phyloP scores from a whole-genome alignment of 2,888 invertebrate species.

The Aspidiotus rigidus region DNA sequence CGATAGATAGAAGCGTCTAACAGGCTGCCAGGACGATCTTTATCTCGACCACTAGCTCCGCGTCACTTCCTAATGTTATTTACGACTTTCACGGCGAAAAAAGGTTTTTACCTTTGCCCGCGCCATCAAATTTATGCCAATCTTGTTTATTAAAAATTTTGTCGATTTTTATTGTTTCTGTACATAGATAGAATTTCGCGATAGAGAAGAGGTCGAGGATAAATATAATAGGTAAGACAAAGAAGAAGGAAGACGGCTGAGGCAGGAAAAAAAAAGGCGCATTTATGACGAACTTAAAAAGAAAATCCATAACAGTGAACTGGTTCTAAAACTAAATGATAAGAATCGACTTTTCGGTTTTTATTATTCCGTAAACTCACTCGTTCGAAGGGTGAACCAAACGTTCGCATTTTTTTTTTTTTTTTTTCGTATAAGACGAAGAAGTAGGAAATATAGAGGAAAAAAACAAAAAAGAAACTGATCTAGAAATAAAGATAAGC shows the following conservation, averaged over 20 bases:
- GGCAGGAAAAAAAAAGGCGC: neutral
- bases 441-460: neutral
- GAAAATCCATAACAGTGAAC: neutral
- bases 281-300: constrained; percentile 1
- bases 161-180: neutral
- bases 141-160: constrained; percentile 4
- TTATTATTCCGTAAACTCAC: neutral
- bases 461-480: neutral
- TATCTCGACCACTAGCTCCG: neutral
- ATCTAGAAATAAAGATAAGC: neutral
- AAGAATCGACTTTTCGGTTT: neutral
- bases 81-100: neutral
- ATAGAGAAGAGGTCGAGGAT: neutral
- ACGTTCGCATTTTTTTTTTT: neutral
- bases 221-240: too few species aligned
- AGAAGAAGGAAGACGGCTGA: too few species aligned
- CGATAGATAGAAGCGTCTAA: neutral
- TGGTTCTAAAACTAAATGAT: neutral
- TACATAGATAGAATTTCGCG: neutral
- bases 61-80: neutral
- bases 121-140: constrained; percentile 1
- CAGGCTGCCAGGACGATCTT: neutral
- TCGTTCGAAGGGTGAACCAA: neutral
- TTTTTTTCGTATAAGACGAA: neutral
- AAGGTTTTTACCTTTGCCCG: neutral